Base-by-base conservation (phyloP, 2,113 vertebrate genomes). In the Apodemus speciosus region DNA sequence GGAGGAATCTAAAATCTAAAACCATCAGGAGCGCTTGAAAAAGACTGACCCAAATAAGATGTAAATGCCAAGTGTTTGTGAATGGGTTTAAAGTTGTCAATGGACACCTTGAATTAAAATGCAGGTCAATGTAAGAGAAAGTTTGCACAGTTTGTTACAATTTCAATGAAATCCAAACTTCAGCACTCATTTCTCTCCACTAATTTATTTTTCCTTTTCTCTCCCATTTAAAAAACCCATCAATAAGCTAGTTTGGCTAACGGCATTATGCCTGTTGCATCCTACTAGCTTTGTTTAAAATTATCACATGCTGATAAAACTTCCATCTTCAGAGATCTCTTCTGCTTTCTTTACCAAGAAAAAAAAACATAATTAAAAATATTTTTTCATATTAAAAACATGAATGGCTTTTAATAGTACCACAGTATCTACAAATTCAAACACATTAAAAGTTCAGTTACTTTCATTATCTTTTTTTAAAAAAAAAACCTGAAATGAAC, bases 21-120 rank as follows among this genome's bases (percentile, higher is more conserved):
- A 91, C 93, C 80, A 38, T 92, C 38, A 38, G 25, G 92, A 72
- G 84, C 80, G 83, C 91, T 96, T 95, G 92, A 56, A 20, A 64
- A 92, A 91, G 94, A 91, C 95, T 88, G 84, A 87, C 38, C 21
- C 71, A 92, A 79, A 40, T 79, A 86, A 86, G 62, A 91, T 76
- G n/a, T 89, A 94, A 96, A 77, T 64, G 85, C 13, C 20, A 43
- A 85, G 62, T 3, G 5, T 72, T 87, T 38, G 0, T 43, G 80
- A 89, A 53, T 84, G 58, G 40, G 21, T 49, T 85, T 49, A 40
- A 93, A 88, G 71, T n/a, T 91, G 25, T 87, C 27, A 14, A 32
- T 72, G 79, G 95, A 51, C 75, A 89, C 53, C 38, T 84, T 92
- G 64, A 94, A 91, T 95, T 94, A 96, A 95, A 94, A 91, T 86